phyloP scores from a whole-genome alignment of 2,888 invertebrate species.

The Phania funesta region DNA sequence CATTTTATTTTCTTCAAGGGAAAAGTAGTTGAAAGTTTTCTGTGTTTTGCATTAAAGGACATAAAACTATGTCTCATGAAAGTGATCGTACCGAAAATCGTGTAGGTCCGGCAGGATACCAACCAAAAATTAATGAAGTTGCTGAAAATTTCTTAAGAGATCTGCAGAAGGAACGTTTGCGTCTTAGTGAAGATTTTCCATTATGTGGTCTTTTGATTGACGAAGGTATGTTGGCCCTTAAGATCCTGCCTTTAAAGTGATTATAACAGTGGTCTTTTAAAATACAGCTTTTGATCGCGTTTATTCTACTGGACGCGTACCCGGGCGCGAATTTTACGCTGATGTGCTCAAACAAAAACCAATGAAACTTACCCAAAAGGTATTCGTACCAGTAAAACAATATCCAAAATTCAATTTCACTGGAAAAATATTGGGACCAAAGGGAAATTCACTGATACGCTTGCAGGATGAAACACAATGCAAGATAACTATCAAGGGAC shows the following conservation, averaged over 20 bases:
- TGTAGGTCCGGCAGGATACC: slow-evolving; percentile 70
- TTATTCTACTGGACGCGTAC: slow-evolving; percentile 85
- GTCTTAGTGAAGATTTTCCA: slow-evolving; percentile 74
- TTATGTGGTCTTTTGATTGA: slow-evolving; percentile 76
- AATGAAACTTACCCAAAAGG: slow-evolving; percentile 78
- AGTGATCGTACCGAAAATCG: slow-evolving; percentile 21
- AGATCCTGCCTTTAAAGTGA: background rate
- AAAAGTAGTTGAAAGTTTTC: background rate
- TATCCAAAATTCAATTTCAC: slow-evolving; percentile 92
- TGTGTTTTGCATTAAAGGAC: background rate
- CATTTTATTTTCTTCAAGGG: background rate
- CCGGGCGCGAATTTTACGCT: slow-evolving; percentile 85
- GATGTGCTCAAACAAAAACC: slow-evolving; percentile 86
- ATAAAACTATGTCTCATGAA: slow-evolving; percentile 24
- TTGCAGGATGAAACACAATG: slow-evolving; percentile 96
- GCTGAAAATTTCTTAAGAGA: slow-evolving; percentile 77
- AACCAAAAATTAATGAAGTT: slow-evolving; percentile 76
- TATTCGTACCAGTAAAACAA: slow-evolving; percentile 80
- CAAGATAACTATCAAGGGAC: slow-evolving; percentile 95
- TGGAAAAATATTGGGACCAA: slow-evolving; percentile 95
- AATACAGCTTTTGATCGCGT: slow-evolving; percentile 86
- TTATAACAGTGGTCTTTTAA: background rate
- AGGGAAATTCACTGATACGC: slow-evolving; percentile 94
- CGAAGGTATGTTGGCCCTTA: slow-evolving; percentile 75
- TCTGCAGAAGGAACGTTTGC: slow-evolving; percentile 74